These are phyloP conservation scores for Hyposoter didymator DNA, from an alignment of 2,888 invertebrate genomes.

Conservation along the genomic window DNA sequence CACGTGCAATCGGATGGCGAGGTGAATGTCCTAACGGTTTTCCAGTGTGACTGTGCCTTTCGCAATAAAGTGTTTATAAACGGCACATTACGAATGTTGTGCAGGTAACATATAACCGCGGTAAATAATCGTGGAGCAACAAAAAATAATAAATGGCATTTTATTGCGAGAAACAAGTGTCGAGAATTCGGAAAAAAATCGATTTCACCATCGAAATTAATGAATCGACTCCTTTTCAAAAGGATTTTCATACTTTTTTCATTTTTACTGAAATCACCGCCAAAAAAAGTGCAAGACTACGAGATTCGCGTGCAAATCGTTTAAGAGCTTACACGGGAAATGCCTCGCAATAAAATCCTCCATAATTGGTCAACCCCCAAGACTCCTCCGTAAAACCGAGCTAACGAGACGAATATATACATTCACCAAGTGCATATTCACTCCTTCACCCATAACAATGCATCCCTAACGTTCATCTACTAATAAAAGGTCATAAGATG, in stretches of 20 bases:
- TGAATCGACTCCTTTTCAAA: neutral
- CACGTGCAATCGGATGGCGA: conserved; percentile 20
- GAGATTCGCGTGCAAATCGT: neutral
- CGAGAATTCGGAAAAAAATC: neutral
- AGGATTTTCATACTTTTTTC: neutral
- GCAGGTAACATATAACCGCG: neutral
- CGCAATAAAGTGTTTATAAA: conserved; percentile 14
- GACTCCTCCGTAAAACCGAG: conserved; percentile 52
- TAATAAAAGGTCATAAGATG: conserved; percentile 20
- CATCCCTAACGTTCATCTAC: neutral
- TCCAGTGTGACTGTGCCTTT: conserved; percentile 32
- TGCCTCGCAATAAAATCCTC: conserved; percentile 85
- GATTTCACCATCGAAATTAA: neutral
- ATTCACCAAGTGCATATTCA: conserved; percentile 63
- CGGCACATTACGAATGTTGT: conserved; percentile 17
- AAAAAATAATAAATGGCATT: neutral
- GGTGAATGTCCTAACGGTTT: conserved; percentile 55
- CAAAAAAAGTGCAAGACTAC: neutral
- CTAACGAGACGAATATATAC: conserved; percentile 46
- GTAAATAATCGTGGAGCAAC: conserved; percentile 9
- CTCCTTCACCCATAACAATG: conserved; percentile 63
- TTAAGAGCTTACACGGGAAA: conserved; percentile 69
- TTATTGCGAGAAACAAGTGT: neutral
- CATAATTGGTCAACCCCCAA: conserved; percentile 84
- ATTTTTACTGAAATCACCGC: neutral